phyloP scores from a whole-genome alignment of 2,888 invertebrate species.

The Hedychridium roseum region DNA sequence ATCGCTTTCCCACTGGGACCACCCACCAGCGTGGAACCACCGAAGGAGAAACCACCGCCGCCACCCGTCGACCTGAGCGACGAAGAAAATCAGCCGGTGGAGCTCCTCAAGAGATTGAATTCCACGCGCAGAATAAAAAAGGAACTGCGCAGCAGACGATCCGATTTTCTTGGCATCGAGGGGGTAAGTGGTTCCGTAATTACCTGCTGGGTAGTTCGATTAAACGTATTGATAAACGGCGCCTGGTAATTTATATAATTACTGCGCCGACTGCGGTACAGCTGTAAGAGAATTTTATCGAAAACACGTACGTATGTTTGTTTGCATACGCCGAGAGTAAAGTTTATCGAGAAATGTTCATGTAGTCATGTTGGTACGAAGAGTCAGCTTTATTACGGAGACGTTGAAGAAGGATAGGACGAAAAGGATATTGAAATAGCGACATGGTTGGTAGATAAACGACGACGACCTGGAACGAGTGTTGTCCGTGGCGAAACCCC shows the following conservation, averaged over 20 bases:
- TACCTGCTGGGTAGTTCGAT: too few species aligned
- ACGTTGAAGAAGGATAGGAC: neutral
- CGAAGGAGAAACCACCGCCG: slow-evolving; percentile 88
- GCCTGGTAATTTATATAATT: too few species aligned
- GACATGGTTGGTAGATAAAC: slow-evolving; percentile 64
- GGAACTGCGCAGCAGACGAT: slow-evolving; percentile 83
- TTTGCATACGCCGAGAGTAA: too few species aligned
- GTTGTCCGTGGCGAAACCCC: slow-evolving; percentile 75
- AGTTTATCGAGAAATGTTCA: too few species aligned
- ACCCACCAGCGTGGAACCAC: slow-evolving; percentile 75
- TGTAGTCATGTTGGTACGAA: too few species aligned
- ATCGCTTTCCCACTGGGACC: slow-evolving; percentile 68
- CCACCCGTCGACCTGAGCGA: slow-evolving; percentile 71
- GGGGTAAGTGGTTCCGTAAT: slow-evolving; percentile 64
- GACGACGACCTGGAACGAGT: slow-evolving; percentile 76
- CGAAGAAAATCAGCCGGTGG: slow-evolving; percentile 60
- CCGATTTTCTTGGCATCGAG: slow-evolving; percentile 86
- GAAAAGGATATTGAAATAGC: neutral
- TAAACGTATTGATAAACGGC: too few species aligned
- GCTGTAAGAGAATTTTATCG: too few species aligned
- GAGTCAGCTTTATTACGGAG: too few species aligned
- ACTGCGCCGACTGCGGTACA: too few species aligned
- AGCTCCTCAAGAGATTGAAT: slow-evolving; percentile 77
- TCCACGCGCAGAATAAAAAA: slow-evolving; percentile 87
- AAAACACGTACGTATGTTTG: too few species aligned